Base-by-base conservation (phyloP, 2,888 invertebrate species). In the Mystacides longicornis region DNA sequence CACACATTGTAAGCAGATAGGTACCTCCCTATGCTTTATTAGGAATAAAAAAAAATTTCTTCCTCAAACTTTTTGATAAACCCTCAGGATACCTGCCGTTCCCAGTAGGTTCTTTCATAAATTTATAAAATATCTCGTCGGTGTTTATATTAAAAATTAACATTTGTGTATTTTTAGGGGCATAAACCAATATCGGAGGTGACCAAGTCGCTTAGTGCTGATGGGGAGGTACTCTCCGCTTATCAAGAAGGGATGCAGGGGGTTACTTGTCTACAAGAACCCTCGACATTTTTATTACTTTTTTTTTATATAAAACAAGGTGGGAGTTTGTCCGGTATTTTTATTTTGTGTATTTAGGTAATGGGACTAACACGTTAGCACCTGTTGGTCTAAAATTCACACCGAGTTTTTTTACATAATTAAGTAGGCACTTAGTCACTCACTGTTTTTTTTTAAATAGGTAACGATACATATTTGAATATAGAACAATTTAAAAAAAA, bases 101-200 rank as follows among this genome's bases (percentile, higher is more conserved):
- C 37, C 16, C 14, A 37, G 16, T 3, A 37, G 7, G 37, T n/a
- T n/a, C 37, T 37, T 37, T 37, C 16, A 37, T 27, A 37, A 37
- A 37, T 14, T 51, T 55, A 54, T 57, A 60, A 50, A 54, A 54
- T 56, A 47, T 51, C 58, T 54, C 57, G 51, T 58, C n/a, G n/a
- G 53, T 60, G 60, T 60, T 60, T 60, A 60, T 60, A 60, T 60
- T 60, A 60, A 60, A 60, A 60, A 60, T 60, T 60, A 59, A 60
- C 58, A 55, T 59, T 45, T 54, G 47, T 52, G 48, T 46, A 51
- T 50, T 23, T 14, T 43, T 47, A 56, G 56, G 60, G 58, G 54
- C 56, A 52, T 60, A 60, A 60, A 60, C 60, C 60, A 60, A 60
- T 60, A 60, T 60, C 55, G 60, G 51, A 31, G 45, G 45, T 45